These are phyloP conservation scores for Rhabdornis inornatus DNA, from an alignment of 2,113 vertebrate genomes.

Conservation along the genomic window DNA sequence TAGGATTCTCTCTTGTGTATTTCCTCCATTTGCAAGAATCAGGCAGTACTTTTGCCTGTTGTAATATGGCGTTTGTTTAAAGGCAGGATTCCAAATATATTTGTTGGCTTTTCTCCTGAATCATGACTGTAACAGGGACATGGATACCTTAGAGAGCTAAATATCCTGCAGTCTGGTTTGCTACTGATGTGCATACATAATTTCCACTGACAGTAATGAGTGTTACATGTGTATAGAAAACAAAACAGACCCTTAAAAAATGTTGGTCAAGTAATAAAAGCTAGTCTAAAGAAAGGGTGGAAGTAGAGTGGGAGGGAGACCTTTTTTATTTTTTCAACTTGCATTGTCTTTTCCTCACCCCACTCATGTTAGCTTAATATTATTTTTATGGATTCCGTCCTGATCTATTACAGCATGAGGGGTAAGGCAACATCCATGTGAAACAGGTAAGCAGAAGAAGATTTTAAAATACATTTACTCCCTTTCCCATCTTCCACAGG, in stretches of 20 bases:
- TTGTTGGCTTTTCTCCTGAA: conserved; percentile 49
- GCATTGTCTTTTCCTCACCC: background rate
- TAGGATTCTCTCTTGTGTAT: background rate
- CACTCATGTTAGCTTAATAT: background rate
- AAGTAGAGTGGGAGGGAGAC: background rate
- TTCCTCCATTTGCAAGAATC: background rate
- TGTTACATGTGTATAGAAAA: conserved; percentile 49
- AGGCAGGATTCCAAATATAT: conserved; percentile 46
- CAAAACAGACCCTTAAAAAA: conserved; percentile 46
- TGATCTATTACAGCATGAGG: background rate
- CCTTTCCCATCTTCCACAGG: background rate
- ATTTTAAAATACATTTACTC: background rate
- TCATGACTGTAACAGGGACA: conserved; percentile 30
- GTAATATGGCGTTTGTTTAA: conserved; percentile 27
- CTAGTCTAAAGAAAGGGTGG: background rate
- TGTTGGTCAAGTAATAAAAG: conserved; percentile 19
- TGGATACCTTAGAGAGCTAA: conserved; percentile 44
- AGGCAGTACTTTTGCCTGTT: background rate
- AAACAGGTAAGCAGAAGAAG: background rate
- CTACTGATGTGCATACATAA: conserved; percentile 52
- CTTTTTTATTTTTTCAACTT: background rate
- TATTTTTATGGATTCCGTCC: background rate
- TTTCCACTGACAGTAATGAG: conserved; percentile 56
- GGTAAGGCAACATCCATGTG: background rate
- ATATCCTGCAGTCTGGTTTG: conserved; percentile 45